Evolutionary conservation across 2,888 invertebrate species (phyloP).

Genomic region (Microctonus hyperodae): DNA sequence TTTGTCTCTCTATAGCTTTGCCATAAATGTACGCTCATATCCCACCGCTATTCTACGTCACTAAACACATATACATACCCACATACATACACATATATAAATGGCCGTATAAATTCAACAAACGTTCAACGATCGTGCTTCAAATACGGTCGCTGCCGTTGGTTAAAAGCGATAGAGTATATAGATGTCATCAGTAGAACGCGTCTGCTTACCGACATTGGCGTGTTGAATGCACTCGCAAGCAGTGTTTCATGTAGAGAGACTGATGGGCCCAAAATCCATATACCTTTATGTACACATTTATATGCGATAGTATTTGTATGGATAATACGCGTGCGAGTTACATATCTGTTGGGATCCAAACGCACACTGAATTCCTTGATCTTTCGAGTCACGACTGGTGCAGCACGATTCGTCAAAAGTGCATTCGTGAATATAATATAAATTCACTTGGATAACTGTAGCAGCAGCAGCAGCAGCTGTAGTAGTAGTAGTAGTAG

Average conservation of each 20-base stretch:
- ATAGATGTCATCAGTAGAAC: slow-evolving; percentile 14
- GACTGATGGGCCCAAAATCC: not conserved
- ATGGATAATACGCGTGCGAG: not conserved
- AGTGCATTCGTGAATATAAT: slow-evolving; percentile 8
- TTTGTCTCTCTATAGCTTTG: not conserved
- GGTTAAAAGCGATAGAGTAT: not conserved
- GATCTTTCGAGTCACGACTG: slow-evolving; percentile 24
- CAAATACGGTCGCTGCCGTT: slow-evolving; percentile 40
- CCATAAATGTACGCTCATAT: not conserved
- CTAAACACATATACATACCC: too few species aligned
- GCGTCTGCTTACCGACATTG: slow-evolving; percentile 26
- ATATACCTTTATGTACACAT: slow-evolving; percentile 3
- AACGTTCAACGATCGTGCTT: slow-evolving; percentile 46
- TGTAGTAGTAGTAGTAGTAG: too few species aligned
- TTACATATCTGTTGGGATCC: not conserved
- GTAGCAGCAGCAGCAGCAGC: too few species aligned
- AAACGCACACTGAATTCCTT: slow-evolving; percentile 8
- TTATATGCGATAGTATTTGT: slow-evolving; percentile 9
- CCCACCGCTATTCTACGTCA: not conserved
- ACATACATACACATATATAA: not conserved
- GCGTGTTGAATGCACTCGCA: slow-evolving; percentile 16
- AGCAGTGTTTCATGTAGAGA: not conserved
- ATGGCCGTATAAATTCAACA: slow-evolving; percentile 45
- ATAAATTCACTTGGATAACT: slow-evolving; percentile 18
- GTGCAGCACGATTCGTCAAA: slow-evolving; percentile 15